Evolutionary conservation across 2,113 vertebrate genomes (phyloP).

Genomic region (Urocitellus parryii): DNA sequence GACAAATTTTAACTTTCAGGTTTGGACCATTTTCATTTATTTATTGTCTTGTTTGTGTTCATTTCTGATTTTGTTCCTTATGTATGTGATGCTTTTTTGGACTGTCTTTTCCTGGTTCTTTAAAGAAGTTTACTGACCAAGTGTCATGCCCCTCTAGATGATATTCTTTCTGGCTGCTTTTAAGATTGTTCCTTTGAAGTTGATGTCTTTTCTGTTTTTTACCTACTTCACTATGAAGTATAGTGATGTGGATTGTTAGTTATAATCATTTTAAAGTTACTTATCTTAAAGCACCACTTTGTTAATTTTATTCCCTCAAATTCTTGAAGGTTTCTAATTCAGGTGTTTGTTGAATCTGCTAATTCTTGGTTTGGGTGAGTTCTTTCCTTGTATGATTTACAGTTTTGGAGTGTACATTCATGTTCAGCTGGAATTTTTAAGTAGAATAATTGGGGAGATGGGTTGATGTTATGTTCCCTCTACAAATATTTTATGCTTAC

Average conservation of each 20-base stretch:
- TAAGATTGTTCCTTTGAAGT: background rate
- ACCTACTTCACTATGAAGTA: background rate
- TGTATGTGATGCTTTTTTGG: background rate
- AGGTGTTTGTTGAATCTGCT: background rate
- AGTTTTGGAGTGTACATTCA: background rate
- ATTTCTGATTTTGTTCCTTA: conserved; percentile 23
- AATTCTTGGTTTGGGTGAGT: background rate
- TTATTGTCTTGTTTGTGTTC: background rate
- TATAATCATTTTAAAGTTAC: background rate
- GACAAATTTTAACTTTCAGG: background rate
- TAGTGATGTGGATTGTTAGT: background rate
- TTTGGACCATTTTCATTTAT: background rate
- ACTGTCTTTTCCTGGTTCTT: background rate
- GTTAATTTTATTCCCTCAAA: conserved; percentile 9
- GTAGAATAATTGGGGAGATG: background rate
- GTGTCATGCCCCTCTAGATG: background rate
- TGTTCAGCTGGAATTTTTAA: background rate
- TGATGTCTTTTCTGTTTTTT: background rate
- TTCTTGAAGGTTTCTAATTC: conserved; percentile 21
- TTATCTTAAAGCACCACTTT: background rate
- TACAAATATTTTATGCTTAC: background rate
- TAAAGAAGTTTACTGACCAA: background rate
- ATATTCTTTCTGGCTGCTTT: background rate
- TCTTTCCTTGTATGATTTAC: background rate
- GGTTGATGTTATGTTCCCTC: background rate